phyloP scores from a whole-genome alignment of 2,113 vertebrate species.

The Anolis carolinensis region DNA sequence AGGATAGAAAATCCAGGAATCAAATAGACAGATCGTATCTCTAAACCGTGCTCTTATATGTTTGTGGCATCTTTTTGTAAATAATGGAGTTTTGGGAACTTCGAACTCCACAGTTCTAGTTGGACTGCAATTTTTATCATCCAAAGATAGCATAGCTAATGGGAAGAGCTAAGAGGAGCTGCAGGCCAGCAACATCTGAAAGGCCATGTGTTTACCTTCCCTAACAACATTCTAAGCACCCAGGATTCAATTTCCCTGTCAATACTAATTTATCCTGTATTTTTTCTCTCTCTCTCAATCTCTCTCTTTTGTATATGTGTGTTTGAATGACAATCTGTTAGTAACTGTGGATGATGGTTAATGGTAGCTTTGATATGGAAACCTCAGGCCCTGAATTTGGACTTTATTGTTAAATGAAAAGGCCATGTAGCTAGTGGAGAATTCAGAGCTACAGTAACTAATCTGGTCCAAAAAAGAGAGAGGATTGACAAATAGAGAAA shows the following conservation, averaged over 20 bases:
- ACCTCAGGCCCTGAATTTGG: too few relatives aligned
- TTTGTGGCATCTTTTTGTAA: not conserved
- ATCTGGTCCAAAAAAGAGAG: not conserved
- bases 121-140: not conserved
- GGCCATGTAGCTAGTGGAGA: not conserved
- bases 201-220: too few relatives aligned
- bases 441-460: not conserved
- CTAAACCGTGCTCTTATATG: not conserved
- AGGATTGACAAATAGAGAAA: not conserved
- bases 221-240: not conserved
- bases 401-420: not conserved
- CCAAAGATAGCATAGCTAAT: not conserved
- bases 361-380: too few relatives aligned
- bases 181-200: not conserved
- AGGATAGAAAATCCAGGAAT: not conserved
- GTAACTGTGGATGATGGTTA: too few relatives aligned
- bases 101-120: too few relatives aligned
- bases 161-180: not conserved
- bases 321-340: too few relatives aligned
- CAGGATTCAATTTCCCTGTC: not conserved
- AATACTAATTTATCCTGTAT: not conserved
- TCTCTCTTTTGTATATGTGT: too few relatives aligned
- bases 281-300: too few relatives aligned
- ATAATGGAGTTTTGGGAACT: not conserved
- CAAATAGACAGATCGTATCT: not conserved